phyloP scores from a whole-genome alignment of 2,888 invertebrate species.

The Cyrtodaria siliqua region DNA sequence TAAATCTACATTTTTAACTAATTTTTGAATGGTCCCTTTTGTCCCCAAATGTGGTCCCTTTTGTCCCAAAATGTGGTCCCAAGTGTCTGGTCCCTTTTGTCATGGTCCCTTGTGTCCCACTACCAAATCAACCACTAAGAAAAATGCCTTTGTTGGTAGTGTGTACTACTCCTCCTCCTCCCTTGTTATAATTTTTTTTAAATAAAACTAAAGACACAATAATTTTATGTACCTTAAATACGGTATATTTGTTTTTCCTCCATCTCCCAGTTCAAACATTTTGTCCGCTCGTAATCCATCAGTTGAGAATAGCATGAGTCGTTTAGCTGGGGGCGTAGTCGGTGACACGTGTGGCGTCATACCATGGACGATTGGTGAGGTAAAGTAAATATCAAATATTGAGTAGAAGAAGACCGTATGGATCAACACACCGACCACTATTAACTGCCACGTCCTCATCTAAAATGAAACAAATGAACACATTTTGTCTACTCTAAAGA shows the following conservation, averaged over 20 bases:
- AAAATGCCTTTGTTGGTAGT: too few relatives aligned
- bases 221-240: slow-evolving; percentile 88
- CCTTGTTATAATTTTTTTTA: too few relatives aligned
- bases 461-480: slow-evolving; percentile 8
- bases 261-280: slow-evolving; percentile 88
- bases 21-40: too few relatives aligned
- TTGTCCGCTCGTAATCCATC: slow-evolving; percentile 97
- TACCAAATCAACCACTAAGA: too few relatives aligned
- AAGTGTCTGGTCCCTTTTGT: too few relatives aligned
- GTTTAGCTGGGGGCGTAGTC: slow-evolving; percentile 88
- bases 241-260: slow-evolving; percentile 88
- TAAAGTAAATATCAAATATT: slow-evolving; percentile 97
- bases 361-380: slow-evolving; percentile 93
- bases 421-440: slow-evolving; percentile 86
- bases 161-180: too few relatives aligned
- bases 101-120: too few relatives aligned
- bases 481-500: too few relatives aligned
- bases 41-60: too few relatives aligned
- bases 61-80: too few relatives aligned
- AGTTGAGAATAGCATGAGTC: slow-evolving; percentile 95
- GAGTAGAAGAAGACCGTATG: slow-evolving; percentile 93
- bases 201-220: too few relatives aligned
- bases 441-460: slow-evolving; percentile 74
- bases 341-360: slow-evolving; percentile 87
- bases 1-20: too few relatives aligned